Evolutionary conservation across 2,888 invertebrate genomes (phyloP).

Genomic region (Phymatocera aterrima): DNA sequence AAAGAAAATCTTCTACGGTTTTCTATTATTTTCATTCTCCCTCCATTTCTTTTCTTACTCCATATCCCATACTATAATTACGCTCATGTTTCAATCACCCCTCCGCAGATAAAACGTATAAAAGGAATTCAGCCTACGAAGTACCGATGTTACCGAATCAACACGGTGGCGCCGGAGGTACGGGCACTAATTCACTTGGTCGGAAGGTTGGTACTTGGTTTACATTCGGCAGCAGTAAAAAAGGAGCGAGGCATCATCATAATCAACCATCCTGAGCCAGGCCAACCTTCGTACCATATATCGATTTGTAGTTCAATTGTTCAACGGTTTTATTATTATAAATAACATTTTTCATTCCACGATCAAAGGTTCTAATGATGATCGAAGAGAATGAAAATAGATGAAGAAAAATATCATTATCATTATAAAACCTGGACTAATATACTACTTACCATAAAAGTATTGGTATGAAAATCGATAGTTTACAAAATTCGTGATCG

Average conservation of each 20-base stretch:
- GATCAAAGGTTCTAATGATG: too few species aligned
- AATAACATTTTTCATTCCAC: too few species aligned
- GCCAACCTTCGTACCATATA: conserved; percentile 75
- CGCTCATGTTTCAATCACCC: conserved; percentile 50
- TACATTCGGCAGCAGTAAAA: conserved; percentile 77
- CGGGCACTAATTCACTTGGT: conserved; percentile 75
- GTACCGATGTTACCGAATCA: conserved; percentile 73
- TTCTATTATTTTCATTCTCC: neutral
- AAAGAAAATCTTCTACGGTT: neutral
- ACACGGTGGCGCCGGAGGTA: too few species aligned
- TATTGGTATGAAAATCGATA: too few species aligned
- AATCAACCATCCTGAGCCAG: conserved; percentile 76
- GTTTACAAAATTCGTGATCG: too few species aligned
- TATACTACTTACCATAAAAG: too few species aligned
- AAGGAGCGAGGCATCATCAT: conserved; percentile 74
- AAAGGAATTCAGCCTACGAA: conserved; percentile 74
- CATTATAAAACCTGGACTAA: too few species aligned
- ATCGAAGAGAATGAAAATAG: neutral
- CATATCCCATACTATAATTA: too few species aligned
- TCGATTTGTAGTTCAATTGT: conserved; percentile 62
- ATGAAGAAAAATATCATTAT: too few species aligned
- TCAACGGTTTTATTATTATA: neutral
- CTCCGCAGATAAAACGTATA: conserved; percentile 75
- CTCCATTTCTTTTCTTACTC: neutral
- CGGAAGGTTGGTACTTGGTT: conserved; percentile 79